A percentile compares a stretch with the other conserved stretches of the same genome.
Evolutionary conservation across 2,113 vertebrate genomes (phyloP).

Genomic region (Copsychus sechellarum): DNA sequence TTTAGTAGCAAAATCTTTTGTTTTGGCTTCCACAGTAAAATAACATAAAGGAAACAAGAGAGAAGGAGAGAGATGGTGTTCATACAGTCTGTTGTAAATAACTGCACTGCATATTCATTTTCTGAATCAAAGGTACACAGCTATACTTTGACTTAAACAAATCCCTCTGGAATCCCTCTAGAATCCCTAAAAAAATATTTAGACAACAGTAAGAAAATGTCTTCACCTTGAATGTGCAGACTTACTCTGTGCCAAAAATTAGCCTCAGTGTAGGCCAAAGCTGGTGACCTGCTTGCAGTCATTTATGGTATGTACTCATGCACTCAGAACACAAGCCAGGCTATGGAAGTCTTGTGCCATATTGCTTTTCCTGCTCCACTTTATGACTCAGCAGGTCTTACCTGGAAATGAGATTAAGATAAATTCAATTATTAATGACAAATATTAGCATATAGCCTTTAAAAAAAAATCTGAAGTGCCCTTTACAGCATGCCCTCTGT

Average conservation of each 20-base stretch:
- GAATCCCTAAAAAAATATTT: neutral
- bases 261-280: neutral
- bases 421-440: neutral
- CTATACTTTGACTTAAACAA: neutral
- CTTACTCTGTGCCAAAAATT: neutral
- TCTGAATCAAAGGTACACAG: neutral
- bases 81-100: neutral
- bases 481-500: neutral
- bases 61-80: neutral
- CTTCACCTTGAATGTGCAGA: neutral
- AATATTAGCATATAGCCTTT: neutral
- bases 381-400: neutral
- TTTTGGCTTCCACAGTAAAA: neutral
- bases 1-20: neutral
- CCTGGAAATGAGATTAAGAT: neutral
- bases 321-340: rapidly evolving
- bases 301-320: neutral
- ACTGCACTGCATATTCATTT: neutral
- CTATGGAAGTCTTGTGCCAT: neutral
- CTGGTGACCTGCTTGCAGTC: neutral
- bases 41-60: neutral
- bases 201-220: neutral
- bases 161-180: neutral
- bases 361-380: neutral
- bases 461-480: neutral